These are phyloP conservation scores for Oreochromis niloticus DNA, from an alignment of 2,113 vertebrate genomes.

Conservation along the genomic window DNA sequence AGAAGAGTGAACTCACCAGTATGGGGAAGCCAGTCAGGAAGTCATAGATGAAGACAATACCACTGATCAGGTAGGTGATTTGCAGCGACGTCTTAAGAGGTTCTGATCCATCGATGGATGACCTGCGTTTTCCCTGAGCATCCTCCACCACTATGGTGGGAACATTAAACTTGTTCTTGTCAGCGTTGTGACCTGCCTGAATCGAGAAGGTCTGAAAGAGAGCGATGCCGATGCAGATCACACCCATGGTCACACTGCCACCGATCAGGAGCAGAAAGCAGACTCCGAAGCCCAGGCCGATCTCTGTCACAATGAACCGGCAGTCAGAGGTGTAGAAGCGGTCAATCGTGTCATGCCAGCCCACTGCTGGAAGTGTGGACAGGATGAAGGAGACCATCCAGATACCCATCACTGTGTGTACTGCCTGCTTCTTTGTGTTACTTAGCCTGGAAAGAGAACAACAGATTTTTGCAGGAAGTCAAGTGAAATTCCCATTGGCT, in stretches of 20 bases:
- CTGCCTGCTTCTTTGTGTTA: conserved; percentile 90
- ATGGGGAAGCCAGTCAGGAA: conserved; percentile 89
- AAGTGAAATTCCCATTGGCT: neutral
- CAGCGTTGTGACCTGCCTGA: conserved; percentile 71
- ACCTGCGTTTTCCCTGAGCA: conserved; percentile 87
- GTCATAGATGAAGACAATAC: conserved; percentile 88
- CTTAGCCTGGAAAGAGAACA: conserved; percentile 77
- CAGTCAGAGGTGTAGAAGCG: conserved; percentile 89
- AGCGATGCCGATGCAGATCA: conserved; percentile 84
- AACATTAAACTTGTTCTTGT: conserved; percentile 83
- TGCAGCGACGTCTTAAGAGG: conserved; percentile 86
- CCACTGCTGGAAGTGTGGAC: conserved; percentile 87
- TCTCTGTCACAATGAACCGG: conserved; percentile 89
- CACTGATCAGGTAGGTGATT: conserved; percentile 88
- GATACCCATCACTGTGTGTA: conserved; percentile 92
- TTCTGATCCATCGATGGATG: conserved; percentile 89
- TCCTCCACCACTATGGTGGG: conserved; percentile 92
- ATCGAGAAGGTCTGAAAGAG: conserved; percentile 87
- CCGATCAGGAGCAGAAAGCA: conserved; percentile 90
- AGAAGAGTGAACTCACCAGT: conserved; percentile 75
- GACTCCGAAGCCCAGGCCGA: conserved; percentile 89
- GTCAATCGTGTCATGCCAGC: conserved; percentile 87
- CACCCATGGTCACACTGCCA: conserved; percentile 84
- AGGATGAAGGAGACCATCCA: conserved; percentile 96
- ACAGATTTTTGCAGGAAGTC: neutral